Evolutionary conservation across 2,797 vertebrate genomes (phyloP).

Genomic region (Oreochromis grahami): DNA sequence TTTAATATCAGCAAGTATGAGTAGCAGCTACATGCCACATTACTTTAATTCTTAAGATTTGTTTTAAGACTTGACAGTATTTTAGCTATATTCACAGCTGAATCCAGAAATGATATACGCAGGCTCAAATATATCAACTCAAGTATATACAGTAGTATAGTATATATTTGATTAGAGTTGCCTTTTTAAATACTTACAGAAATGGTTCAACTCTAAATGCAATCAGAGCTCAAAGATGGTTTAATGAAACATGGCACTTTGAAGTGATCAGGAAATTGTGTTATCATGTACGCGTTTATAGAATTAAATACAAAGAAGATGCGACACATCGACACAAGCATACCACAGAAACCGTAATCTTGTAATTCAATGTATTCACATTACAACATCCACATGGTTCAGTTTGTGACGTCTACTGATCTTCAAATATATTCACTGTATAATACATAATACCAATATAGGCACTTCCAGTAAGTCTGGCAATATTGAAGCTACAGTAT

Average conservation of each 20-base stretch:
- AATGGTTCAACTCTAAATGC: background rate
- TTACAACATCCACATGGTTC: slow-evolving; percentile 91
- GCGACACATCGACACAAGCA: slow-evolving; percentile 39
- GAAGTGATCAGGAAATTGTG: background rate
- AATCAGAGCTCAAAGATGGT: background rate
- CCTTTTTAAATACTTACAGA: background rate
- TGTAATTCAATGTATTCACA: slow-evolving; percentile 93
- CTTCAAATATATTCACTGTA: slow-evolving; percentile 89
- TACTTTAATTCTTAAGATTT: background rate
- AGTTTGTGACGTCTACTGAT: slow-evolving; percentile 91
- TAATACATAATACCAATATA: slow-evolving; percentile 96
- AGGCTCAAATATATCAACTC: background rate
- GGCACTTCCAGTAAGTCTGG: slow-evolving; percentile 99
- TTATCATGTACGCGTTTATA: background rate
- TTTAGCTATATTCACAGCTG: background rate
- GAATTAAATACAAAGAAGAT: background rate
- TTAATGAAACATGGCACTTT: background rate
- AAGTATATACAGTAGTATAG: background rate
- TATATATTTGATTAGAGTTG: background rate
- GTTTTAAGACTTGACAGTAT: background rate
- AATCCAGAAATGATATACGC: background rate
- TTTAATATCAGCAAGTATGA: background rate
- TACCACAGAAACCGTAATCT: slow-evolving; percentile 90
- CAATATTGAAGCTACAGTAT: slow-evolving; percentile 92
- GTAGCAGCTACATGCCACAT: background rate